Conservation (phyloP, 2,113 vertebrate genomes). For the Percopsis transmontana region DNA sequence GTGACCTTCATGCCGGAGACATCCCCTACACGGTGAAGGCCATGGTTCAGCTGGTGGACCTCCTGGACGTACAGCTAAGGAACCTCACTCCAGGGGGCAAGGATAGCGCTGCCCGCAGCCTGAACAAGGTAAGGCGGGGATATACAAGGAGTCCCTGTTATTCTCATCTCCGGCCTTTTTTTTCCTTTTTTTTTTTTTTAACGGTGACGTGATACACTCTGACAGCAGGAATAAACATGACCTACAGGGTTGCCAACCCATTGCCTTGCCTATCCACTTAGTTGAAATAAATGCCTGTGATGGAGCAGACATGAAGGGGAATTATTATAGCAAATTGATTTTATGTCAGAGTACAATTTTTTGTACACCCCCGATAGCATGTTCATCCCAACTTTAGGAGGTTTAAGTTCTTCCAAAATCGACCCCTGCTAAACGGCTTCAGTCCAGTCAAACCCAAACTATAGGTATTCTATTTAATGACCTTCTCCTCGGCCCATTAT, state of each 20-base stretch:
- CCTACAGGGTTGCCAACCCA: slow-evolving; percentile 3
- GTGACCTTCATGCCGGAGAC: slow-evolving; percentile 89
- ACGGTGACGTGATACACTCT: neutral
- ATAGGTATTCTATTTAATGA: slow-evolving; percentile 48
- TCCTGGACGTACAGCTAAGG: slow-evolving; percentile 92
- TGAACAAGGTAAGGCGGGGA: slow-evolving; percentile 87
- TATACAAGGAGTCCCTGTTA: neutral
- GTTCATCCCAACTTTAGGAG: neutral
- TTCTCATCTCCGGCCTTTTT: neutral
- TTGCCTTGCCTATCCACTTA: neutral
- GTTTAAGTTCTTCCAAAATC: neutral
- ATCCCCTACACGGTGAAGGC: slow-evolving; percentile 90
- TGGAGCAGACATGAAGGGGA: neutral
- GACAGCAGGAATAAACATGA: slow-evolving; percentile 9
- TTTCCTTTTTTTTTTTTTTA: neutral
- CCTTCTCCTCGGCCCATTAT: slow-evolving; percentile 14
- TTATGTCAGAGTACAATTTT: neutral
- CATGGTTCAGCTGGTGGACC: slow-evolving; percentile 94
- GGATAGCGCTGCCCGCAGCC: slow-evolving; percentile 94
- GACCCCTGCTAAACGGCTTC: slow-evolving; percentile 6
- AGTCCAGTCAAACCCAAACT: slow-evolving; percentile 32
- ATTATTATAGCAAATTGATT: neutral
- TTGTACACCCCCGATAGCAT: neutral
- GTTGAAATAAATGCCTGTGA: neutral
- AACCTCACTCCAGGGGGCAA: slow-evolving; percentile 96